Evolutionary conservation across 2,113 vertebrate species (phyloP), one percentile per base, ranked within the genome.

Genomic region (Microcebus murinus): DNA sequence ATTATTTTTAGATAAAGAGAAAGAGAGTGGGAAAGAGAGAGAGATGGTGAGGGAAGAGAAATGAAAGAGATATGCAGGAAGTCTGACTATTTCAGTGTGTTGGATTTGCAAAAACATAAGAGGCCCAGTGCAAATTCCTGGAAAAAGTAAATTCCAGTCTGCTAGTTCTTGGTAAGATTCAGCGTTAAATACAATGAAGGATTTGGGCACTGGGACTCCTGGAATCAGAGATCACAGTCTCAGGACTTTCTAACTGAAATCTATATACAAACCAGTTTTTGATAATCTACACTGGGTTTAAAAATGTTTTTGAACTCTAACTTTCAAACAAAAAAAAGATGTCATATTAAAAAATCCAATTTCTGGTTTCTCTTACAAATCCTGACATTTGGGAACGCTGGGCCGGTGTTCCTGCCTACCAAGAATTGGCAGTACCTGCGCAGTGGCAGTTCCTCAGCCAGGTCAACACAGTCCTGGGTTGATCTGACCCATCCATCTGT

Each of bases 61-160:
- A 55, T 31, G 42, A 63, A 84, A 77, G 36, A 63, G 31, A 73
- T 21, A 23, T 18, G 2, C 18, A 87, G 50, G 87, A 94, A 93
- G 67, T 84, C 82, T 67, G 52, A 85, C 52, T 76, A 79, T 73
- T 73, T 95, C 52, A 29, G 13, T 74, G 70, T 48, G 71, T 71
- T 90, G 36, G 50, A 68, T 90, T 92, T 96, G 71, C 42, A 87
- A 95, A 96, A 91, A 70, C 80, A 50, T 17, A 31, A 93, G 39
- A 34, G 25, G 76, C 52, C 52, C 68, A 27, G 1, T 21, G 52
- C 23, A 68, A 91, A 83, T 91, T 95, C 90, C 57, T 81, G 65
- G 36, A 50, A 87, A 96, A 92, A 70, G 57, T 50, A 55, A 55
- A 90, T 87, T 42, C 70, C n/a, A 77, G 14, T 50, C 50, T 48